Percentiles rank a stretch among this genome's conserved stretches.
These are phyloP conservation scores for Sphaerodactylus townsendi DNA, from an alignment of 2,113 vertebrate genomes.

Conservation along the genomic window DNA sequence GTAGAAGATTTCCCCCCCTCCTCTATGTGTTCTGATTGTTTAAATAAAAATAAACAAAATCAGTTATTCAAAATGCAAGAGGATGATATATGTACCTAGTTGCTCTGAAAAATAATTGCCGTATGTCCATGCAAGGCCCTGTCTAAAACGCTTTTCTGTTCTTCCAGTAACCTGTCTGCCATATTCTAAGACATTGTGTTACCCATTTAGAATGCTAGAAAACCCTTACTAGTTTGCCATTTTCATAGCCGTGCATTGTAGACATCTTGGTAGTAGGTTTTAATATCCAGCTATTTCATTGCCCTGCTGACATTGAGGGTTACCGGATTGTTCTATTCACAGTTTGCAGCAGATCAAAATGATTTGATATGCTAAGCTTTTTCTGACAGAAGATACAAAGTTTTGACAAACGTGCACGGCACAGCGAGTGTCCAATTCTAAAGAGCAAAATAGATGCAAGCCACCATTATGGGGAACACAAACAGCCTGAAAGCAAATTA, in stretches of 20 bases:
- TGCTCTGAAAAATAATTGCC: slow-evolving; percentile 14
- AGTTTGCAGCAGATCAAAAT: slow-evolving; percentile 74
- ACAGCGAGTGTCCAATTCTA: slow-evolving; percentile 89
- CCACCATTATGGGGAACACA: slow-evolving; percentile 89
- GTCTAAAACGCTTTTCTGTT: slow-evolving; percentile 29
- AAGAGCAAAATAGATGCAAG: slow-evolving; percentile 98
- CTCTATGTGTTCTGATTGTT: neutral
- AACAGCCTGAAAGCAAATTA: slow-evolving; percentile 95
- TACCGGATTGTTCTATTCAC: slow-evolving; percentile 71
- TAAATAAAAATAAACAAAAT: neutral
- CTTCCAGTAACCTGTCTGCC: neutral
- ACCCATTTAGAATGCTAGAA: neutral
- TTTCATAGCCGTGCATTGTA: slow-evolving; percentile 28
- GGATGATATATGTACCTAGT: neutral
- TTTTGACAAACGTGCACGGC: slow-evolving; percentile 86
- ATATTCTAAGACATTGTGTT: slow-evolving; percentile 7
- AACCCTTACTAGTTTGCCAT: slow-evolving; percentile 4
- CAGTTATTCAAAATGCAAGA: neutral
- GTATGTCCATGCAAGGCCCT: neutral
- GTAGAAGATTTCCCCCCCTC: neutral
- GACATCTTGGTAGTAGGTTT: slow-evolving; percentile 38
- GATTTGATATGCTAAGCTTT: slow-evolving; percentile 76
- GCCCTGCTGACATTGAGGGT: slow-evolving; percentile 60
- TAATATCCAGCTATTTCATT: slow-evolving; percentile 62
- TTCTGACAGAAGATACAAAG: slow-evolving; percentile 82